Evolutionary conservation across 2,113 vertebrate species (phyloP).

Genomic region (Romanogobio albipinnatus): DNA sequence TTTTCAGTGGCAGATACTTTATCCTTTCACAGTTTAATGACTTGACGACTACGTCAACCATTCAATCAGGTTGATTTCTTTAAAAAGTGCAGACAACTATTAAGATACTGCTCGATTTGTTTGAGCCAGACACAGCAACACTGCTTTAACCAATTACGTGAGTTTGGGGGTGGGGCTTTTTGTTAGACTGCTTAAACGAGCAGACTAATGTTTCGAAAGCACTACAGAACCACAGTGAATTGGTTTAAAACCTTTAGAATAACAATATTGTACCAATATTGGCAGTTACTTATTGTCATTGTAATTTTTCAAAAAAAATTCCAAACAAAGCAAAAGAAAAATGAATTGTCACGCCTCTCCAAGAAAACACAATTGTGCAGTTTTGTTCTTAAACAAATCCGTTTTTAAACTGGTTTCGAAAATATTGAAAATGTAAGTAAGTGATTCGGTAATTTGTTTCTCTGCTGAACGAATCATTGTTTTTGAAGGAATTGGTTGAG

Average conservation of each 20-base stretch:
- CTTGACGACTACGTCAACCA: background rate
- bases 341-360: no score
- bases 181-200: background rate
- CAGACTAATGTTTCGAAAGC: background rate
- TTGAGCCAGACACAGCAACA: background rate
- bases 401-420: no score
- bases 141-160: background rate
- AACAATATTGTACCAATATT: background rate
- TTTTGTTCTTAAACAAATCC: no score
- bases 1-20: background rate
- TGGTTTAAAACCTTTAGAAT: background rate
- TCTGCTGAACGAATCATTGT: background rate
- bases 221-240: background rate
- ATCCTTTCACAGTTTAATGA: background rate
- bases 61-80: background rate
- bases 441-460: no score
- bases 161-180: background rate
- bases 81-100: background rate
- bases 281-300: background rate
- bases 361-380: no score
- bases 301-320: no score
- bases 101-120: background rate
- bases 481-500: background rate
- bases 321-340: no score
- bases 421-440: no score